These are phyloP conservation scores for Cossypha heuglini DNA, from an alignment of 2,797 vertebrate genomes.

Conservation along the genomic window DNA sequence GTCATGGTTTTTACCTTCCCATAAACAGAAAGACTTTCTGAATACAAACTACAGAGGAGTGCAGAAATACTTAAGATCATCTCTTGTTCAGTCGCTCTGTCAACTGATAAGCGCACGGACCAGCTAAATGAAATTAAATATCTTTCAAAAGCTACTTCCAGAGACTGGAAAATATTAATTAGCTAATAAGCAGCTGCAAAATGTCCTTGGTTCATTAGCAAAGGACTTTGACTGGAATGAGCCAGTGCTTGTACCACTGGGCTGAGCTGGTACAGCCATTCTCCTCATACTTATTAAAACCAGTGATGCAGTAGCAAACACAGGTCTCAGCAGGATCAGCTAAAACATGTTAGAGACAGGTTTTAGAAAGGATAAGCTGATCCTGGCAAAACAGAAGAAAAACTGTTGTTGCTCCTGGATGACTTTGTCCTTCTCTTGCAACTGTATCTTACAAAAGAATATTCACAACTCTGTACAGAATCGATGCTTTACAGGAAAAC, in stretches of 20 bases:
- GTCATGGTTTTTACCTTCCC: not conserved
- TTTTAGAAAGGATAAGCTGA: not conserved
- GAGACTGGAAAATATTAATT: not conserved
- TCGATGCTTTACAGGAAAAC: not conserved
- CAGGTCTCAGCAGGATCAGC: not conserved
- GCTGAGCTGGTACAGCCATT: not conserved
- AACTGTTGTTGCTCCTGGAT: not conserved
- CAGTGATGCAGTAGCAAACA: not conserved
- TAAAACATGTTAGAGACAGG: not conserved
- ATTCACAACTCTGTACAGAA: not conserved
- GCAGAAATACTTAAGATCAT: not conserved
- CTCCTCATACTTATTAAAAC: not conserved
- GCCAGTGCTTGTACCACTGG: not conserved
- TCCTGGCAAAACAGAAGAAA: not conserved
- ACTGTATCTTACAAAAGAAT: not conserved
- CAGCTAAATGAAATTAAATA: not conserved
- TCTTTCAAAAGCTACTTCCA: not conserved
- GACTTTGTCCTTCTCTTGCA: not conserved
- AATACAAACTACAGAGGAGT: not conserved
- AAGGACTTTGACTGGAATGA: not conserved
- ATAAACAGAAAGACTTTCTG: not conserved
- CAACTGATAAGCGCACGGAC: not conserved
- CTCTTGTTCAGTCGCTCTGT: not conserved
- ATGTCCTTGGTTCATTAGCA: not conserved
- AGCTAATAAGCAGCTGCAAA: not conserved